Percentiles rank a stretch among this genome's conserved stretches.
Evolutionary conservation across 2,888 invertebrate genomes (phyloP).

Genomic region (Chloromyia formosa): DNA sequence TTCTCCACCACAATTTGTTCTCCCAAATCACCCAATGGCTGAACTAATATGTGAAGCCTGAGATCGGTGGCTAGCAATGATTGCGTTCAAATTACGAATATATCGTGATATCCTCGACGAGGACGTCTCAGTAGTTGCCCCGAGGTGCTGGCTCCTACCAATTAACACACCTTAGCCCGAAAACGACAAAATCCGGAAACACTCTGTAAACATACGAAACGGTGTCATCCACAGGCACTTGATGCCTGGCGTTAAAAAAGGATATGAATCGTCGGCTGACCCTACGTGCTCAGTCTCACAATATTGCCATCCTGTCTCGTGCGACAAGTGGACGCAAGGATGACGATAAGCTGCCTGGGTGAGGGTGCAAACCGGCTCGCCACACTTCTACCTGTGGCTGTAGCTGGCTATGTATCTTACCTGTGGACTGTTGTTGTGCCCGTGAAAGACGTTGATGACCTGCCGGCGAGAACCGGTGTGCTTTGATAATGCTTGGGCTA

Average conservation of each 20-base stretch:
- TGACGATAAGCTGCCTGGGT: neutral
- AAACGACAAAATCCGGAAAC: neutral
- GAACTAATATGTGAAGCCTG: too few relatives aligned
- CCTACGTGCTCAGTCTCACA: neutral
- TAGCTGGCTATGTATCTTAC: neutral
- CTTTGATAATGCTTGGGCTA: neutral
- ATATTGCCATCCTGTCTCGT: slow-evolving; percentile 7
- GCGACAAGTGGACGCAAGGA: slow-evolving; percentile 24
- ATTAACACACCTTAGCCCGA: too few relatives aligned
- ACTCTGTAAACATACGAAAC: neutral
- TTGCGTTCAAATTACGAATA: too few relatives aligned
- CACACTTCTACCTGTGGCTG: neutral
- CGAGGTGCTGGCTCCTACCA: too few relatives aligned
- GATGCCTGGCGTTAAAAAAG: neutral
- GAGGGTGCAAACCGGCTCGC: neutral
- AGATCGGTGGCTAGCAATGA: too few relatives aligned
- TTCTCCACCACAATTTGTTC: too few relatives aligned
- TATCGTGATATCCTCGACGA: too few relatives aligned
- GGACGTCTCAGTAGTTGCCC: too few relatives aligned
- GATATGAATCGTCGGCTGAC: neutral
- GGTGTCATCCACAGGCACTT: neutral
- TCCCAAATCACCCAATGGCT: too few relatives aligned
- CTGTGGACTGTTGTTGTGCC: slow-evolving; percentile 11
- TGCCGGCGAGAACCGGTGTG: slow-evolving; percentile 24
- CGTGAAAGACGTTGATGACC: slow-evolving; percentile 40